Evolutionary conservation across 2,797 vertebrate species (phyloP).

Genomic region (Eremophila alpestris): DNA sequence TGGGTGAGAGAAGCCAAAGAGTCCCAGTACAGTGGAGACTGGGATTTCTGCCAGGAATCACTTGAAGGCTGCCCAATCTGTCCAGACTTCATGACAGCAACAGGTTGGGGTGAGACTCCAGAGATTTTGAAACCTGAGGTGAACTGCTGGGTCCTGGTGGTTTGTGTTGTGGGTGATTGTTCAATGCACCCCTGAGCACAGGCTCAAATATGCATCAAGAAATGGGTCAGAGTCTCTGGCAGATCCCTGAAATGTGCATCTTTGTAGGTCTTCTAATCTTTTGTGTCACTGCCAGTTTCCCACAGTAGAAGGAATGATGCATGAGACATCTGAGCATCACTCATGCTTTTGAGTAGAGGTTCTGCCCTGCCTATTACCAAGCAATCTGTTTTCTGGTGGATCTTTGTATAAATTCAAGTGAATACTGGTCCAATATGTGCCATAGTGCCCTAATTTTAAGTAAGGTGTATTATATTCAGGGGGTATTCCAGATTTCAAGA

Average conservation of each 20-base stretch:
- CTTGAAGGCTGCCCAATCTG: not conserved
- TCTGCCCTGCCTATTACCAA: not conserved
- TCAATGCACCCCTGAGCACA: not conserved
- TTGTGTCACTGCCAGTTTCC: not conserved
- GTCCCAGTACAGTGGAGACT: not conserved
- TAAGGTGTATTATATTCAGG: not conserved
- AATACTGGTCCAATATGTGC: not conserved
- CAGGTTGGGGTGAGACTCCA: not conserved
- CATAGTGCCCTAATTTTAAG: not conserved
- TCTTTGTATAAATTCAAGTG: not conserved
- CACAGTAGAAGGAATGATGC: not conserved
- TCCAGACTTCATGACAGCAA: not conserved
- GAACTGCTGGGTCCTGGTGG: not conserved
- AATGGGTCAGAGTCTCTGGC: not conserved
- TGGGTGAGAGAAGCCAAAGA: slow-evolving; percentile 1
- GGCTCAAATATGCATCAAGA: not conserved
- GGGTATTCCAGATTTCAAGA: not conserved
- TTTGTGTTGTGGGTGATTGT: not conserved
- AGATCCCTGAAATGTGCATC: not conserved
- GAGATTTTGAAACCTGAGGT: not conserved
- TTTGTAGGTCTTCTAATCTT: not conserved
- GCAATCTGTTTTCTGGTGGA: not conserved
- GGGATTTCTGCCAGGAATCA: slow-evolving; percentile 18
- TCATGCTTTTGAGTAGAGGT: not conserved
- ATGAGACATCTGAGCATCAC: not conserved